Evolutionary conservation across 2,888 invertebrate species (phyloP).

Genomic region (Uropetala carovei): DNA sequence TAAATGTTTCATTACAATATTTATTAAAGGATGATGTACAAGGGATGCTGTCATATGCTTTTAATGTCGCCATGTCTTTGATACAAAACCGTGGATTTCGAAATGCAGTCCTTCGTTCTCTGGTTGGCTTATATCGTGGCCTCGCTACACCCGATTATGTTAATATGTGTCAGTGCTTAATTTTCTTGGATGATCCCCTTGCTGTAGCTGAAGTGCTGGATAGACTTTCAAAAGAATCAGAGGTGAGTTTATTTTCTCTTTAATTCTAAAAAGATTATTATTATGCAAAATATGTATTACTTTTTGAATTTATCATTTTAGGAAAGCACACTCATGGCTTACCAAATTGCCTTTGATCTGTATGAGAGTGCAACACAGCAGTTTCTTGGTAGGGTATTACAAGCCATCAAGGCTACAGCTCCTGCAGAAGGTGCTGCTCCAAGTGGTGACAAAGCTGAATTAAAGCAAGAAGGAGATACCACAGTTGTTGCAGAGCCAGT

Average conservation of each 20-base stretch:
- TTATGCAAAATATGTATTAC: not conserved
- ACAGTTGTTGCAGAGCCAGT: constrained; percentile 70
- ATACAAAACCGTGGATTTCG: constrained; percentile 96
- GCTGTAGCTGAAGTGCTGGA: constrained; percentile 96
- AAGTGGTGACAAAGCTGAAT: constrained; percentile 72
- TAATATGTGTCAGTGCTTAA: constrained; percentile 98
- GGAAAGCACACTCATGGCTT: constrained; percentile 95
- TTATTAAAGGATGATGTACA: constrained; percentile 85
- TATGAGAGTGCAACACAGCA: constrained; percentile 99
- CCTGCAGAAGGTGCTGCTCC: constrained; percentile 74
- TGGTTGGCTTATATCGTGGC: constrained; percentile 93
- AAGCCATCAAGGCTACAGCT: constrained; percentile 88
- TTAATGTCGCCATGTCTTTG: constrained; percentile 97
- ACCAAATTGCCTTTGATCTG: constrained; percentile 98
- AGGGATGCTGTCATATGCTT: constrained; percentile 95
- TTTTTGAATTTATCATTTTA: constrained; percentile 70
- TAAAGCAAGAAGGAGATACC: constrained; percentile 76
- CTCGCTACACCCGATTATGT: constrained; percentile 96
- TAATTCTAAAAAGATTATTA: not conserved
- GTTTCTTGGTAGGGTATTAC: constrained; percentile 91
- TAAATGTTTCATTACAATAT: constrained; percentile 1
- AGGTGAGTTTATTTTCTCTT: constrained; percentile 74
- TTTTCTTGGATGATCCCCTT: constrained; percentile 95
- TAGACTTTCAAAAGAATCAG: constrained; percentile 87
- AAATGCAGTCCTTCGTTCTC: constrained; percentile 90